A percentile compares a stretch with the other conserved stretches of the same genome.
Evolutionary conservation across 2,113 vertebrate genomes (phyloP).

Genomic region (Notarius quadriscutis): DNA sequence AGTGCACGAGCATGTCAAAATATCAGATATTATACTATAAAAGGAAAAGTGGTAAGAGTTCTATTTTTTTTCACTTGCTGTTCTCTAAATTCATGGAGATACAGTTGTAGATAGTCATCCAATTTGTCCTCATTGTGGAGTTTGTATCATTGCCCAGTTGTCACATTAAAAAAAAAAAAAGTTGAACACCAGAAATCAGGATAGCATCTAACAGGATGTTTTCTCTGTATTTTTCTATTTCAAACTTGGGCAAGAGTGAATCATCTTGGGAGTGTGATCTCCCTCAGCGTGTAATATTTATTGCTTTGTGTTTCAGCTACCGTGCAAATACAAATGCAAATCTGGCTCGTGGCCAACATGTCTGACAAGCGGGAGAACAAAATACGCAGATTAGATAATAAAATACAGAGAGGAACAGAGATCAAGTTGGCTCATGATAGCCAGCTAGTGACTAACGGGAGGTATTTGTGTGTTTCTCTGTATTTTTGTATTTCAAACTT

Average conservation of each 20-base stretch:
- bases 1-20: neutral
- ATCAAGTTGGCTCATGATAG: neutral
- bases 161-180: neutral
- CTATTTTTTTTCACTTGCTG: neutral
- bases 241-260: neutral
- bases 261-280: neutral
- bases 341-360: neutral
- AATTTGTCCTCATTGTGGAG: neutral
- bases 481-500: too few species aligned
- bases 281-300: neutral
- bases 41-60: neutral
- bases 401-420: neutral
- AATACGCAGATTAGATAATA: slow-evolving; percentile 15
- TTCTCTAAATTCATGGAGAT: neutral
- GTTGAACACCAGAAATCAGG: neutral
- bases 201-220: neutral
- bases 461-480: neutral
- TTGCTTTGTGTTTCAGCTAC: neutral
- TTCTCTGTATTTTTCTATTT: neutral
- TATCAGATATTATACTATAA: neutral
- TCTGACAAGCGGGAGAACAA: slow-evolving; percentile 1
- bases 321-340: slow-evolving; percentile 6
- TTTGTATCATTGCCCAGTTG: neutral
- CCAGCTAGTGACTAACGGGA: neutral
- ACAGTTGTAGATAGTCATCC: too few species aligned